These are phyloP conservation scores for Anodontia alba DNA, from an alignment of 2,888 invertebrate species.

Conservation along the genomic window DNA sequence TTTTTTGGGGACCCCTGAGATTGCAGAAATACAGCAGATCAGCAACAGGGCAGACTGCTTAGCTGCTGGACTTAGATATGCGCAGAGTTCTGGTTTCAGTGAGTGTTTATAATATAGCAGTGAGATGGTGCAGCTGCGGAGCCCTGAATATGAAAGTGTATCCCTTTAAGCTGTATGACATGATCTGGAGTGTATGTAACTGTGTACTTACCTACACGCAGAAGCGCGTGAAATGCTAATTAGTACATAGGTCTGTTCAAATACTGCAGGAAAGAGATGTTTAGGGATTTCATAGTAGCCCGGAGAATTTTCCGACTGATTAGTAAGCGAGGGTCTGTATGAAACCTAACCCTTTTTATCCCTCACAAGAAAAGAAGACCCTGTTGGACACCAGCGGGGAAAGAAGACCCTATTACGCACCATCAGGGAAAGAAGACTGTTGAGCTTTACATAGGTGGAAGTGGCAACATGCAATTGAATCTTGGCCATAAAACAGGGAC, in stretches of 20 bases:
- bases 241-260: constrained; percentile 27
- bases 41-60: not conserved
- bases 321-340: too few relatives aligned
- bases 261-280: too few relatives aligned
- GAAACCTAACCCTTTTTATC: too few relatives aligned
- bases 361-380: too few relatives aligned
- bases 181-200: not conserved
- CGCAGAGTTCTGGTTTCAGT: not conserved
- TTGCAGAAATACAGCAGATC: not conserved
- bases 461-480: too few relatives aligned
- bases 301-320: too few relatives aligned
- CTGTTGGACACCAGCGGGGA: too few relatives aligned
- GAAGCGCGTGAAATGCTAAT: constrained; percentile 30
- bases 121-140: not conserved
- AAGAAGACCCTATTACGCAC: too few relatives aligned
- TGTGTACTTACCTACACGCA: not conserved
- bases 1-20: not conserved
- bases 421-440: too few relatives aligned
- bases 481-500: too few relatives aligned
- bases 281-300: too few relatives aligned
- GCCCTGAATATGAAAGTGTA: not conserved
- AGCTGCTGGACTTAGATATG: not conserved
- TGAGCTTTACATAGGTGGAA: too few relatives aligned
- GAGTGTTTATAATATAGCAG: constrained; percentile 4
- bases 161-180: not conserved